Conservation (phyloP, 2,797 vertebrate species). For the Monodelphis domestica region DNA sequence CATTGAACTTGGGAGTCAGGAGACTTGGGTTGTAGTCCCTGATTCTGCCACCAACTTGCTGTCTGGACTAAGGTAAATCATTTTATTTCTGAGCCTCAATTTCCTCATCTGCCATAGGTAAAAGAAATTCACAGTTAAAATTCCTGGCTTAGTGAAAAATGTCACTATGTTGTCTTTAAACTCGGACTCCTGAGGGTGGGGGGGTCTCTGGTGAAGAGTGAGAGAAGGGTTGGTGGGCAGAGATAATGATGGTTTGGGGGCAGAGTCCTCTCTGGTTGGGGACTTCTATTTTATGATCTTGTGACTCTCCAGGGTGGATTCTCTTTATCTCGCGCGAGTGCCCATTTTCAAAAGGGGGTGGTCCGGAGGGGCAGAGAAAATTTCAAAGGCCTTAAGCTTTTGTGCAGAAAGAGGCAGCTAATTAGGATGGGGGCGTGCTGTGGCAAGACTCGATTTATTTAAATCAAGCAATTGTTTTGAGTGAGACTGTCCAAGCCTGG, state of each 20-base stretch:
- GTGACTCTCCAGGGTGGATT: not conserved
- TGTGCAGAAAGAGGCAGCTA: constrained; percentile 63
- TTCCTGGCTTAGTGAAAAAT: constrained; percentile 21
- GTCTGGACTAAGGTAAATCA: not conserved
- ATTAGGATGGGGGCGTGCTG: constrained; percentile 65
- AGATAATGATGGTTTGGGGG: constrained; percentile 20
- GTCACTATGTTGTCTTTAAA: not conserved
- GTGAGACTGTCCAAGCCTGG: constrained; percentile 21
- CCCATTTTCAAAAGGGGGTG: constrained; percentile 22
- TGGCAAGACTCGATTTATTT: constrained; percentile 62
- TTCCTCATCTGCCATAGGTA: not conserved
- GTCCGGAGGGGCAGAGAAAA: not conserved
- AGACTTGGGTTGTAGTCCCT: not conserved
- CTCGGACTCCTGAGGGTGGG: not conserved
- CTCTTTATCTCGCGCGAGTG: constrained; percentile 18
- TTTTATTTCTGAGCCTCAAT: not conserved
- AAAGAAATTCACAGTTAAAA: not conserved
- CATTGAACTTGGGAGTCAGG: not conserved
- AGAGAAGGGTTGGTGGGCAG: not conserved
- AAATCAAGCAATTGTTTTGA: constrained; percentile 24
- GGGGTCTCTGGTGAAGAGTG: not conserved
- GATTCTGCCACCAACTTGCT: not conserved
- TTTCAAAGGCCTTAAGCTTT: constrained; percentile 62
- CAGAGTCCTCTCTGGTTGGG: constrained; percentile 9
- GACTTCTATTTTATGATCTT: not conserved